These are phyloP conservation scores for Ypsolopha sequella DNA, from an alignment of 2,888 invertebrate species.

Conservation along the genomic window DNA sequence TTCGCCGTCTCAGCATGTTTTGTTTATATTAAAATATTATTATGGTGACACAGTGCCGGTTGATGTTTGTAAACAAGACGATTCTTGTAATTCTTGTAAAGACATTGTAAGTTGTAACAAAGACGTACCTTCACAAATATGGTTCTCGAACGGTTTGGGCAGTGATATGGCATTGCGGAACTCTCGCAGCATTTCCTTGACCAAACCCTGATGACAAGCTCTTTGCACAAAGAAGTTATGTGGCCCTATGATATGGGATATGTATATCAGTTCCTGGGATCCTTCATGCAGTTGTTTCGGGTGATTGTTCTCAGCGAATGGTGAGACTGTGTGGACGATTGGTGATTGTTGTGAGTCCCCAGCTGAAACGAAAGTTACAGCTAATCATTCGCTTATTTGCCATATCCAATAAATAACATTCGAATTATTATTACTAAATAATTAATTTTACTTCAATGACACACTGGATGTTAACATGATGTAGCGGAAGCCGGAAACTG, in stretches of 20 bases:
- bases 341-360: conserved; percentile 27
- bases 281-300: conserved; percentile 46
- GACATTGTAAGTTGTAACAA: too few relatives aligned
- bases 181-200: conserved; percentile 46
- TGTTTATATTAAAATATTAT: too few relatives aligned
- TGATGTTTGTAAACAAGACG: too few relatives aligned
- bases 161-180: conserved; percentile 39
- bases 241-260: conserved; percentile 73
- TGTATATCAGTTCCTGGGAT: conserved; percentile 55
- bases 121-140: conserved; percentile 38
- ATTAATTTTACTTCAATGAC: too few relatives aligned
- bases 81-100: too few relatives aligned
- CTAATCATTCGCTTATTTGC: background rate
- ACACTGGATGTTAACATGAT: too few relatives aligned
- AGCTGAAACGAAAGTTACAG: conserved; percentile 10
- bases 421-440: too few relatives aligned
- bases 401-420: too few relatives aligned
- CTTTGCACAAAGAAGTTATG: conserved; percentile 73
- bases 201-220: conserved; percentile 34
- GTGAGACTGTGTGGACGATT: conserved; percentile 27
- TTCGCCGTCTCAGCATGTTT: too few relatives aligned
- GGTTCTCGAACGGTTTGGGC: conserved; percentile 34
- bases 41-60: too few relatives aligned
- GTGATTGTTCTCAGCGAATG: conserved; percentile 32
- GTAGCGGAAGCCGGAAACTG: too few relatives aligned